Evolutionary conservation across 2,888 invertebrate species (phyloP), one percentile per base, ranked within the genome.

Genomic region (Stenodema calcarata): DNA sequence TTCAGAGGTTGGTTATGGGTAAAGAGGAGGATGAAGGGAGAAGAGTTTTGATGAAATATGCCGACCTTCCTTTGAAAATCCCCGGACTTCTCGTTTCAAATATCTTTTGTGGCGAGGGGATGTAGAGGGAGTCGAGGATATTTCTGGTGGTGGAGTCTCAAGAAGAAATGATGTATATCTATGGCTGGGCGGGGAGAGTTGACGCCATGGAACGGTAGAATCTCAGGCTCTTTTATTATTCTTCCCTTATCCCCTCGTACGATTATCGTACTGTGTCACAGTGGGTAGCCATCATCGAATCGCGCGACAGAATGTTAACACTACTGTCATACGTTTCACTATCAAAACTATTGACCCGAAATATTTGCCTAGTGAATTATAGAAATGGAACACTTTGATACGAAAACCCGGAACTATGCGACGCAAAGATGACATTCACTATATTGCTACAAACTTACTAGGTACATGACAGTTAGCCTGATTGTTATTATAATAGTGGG

Each of bases 1-100:
- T 62, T 54, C 78, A 18, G 78, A 27, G 27, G 78, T 35, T 41
- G 44, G 41, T 78, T 44, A 62, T 62, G 62, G 78, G 44, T 41
- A 44, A 42, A 9, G 73, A 41, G 18, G 18, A 44, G 41, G 78
- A 44, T 44, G 78, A 82, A 30, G 82, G 69, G 23, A 75, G 84
- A 47, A 73, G 75, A 84, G 84, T 70, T 84, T 84, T 84, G 84
- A 84, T 84, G 84, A 84, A 84, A 84, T 84, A 84, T 84, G 84
- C 84, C 84, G 84, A 70, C 75, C 73, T 84, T 84, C 84, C 75
- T 75, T 44, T 84, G 84, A 84, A 84, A 84, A 84, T 84, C 84
- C 83, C 28, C 73, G 44, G 73, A 42, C 84, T 62, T 18, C 82
- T 75, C 84, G 73, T 84, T 75, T 84, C 84, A 75, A 84, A 84